These are phyloP conservation scores for Ptilorrhoa leucosticta DNA, from an alignment of 2,113 vertebrate species.

Conservation along the genomic window DNA sequence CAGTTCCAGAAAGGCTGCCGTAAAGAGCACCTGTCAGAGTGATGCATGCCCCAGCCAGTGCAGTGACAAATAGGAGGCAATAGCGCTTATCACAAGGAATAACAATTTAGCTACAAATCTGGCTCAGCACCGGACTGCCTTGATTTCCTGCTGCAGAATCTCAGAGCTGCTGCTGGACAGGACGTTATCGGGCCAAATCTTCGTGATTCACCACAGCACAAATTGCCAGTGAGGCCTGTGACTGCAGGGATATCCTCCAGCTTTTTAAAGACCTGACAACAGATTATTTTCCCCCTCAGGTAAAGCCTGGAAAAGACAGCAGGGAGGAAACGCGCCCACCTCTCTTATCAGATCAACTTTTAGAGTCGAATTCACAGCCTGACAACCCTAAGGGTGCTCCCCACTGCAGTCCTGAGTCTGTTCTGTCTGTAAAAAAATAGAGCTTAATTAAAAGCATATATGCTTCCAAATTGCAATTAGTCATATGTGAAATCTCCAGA, in stretches of 20 bases:
- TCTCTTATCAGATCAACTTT: background rate
- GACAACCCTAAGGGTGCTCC: background rate
- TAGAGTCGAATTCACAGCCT: background rate
- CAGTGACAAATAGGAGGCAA: constrained; percentile 19
- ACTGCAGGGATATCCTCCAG: background rate
- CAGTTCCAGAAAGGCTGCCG: background rate
- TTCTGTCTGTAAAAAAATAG: background rate
- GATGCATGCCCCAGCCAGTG: background rate
- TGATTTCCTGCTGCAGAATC: background rate
- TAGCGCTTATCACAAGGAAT: constrained; percentile 18
- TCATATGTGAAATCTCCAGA: background rate
- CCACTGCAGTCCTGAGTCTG: background rate
- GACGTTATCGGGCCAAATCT: background rate
- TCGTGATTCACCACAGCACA: background rate
- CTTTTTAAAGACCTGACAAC: background rate
- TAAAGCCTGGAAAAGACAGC: background rate
- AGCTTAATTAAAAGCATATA: constrained; percentile 40
- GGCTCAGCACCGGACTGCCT: background rate
- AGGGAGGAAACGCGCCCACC: accelerated
- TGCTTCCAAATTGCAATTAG: constrained; percentile 21
- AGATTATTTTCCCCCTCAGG: background rate
- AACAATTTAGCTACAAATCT: constrained; percentile 12
- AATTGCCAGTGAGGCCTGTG: background rate
- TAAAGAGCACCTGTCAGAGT: constrained; percentile 42
- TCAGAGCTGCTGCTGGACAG: background rate